These are phyloP conservation scores for Trichonephila inaurata DNA, from an alignment of 1,140 invertebrate species.

Conservation along the genomic window DNA sequence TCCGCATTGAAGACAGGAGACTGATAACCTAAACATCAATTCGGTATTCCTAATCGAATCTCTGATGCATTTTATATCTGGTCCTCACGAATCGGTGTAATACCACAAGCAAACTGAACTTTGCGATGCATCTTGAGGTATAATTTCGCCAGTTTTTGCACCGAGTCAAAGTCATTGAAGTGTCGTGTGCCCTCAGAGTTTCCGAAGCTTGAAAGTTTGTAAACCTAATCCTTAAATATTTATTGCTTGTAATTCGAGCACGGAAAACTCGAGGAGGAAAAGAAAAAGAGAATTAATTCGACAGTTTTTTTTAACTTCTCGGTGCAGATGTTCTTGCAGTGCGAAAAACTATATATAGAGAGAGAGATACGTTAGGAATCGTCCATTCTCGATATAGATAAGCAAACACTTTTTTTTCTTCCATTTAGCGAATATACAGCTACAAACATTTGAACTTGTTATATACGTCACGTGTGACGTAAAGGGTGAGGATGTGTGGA, in stretches of 20 bases:
- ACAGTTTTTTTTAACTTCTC: background rate
- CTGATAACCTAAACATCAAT: background rate
- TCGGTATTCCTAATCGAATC: conserved; percentile 13
- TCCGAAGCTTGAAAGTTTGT: conserved; percentile 56
- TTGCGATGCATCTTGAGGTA: conserved; percentile 6
- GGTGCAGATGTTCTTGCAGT: conserved; percentile 28
- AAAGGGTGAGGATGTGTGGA: conserved; percentile 54
- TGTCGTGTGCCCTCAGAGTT: conserved; percentile 21
- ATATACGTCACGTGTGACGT: conserved; percentile 40
- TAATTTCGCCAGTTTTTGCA: conserved; percentile 17
- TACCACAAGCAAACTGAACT: background rate
- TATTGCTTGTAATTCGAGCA: conserved; percentile 71
- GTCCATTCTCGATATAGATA: conserved; percentile 18
- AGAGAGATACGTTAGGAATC: conserved; percentile 33
- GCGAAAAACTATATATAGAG: conserved; percentile 32
- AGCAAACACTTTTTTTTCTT: conserved; percentile 8
- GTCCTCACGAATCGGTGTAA: background rate
- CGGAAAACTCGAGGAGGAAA: conserved; percentile 26
- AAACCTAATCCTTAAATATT: conserved; percentile 58
- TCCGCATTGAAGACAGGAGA: background rate
- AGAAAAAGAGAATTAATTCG: background rate
- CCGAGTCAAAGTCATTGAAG: background rate
- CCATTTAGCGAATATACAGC: conserved; percentile 52
- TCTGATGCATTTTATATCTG: background rate
- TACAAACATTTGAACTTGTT: conserved; percentile 71